Base-by-base conservation (phyloP, 2,797 vertebrate species). In the Numenius phaeopus region DNA sequence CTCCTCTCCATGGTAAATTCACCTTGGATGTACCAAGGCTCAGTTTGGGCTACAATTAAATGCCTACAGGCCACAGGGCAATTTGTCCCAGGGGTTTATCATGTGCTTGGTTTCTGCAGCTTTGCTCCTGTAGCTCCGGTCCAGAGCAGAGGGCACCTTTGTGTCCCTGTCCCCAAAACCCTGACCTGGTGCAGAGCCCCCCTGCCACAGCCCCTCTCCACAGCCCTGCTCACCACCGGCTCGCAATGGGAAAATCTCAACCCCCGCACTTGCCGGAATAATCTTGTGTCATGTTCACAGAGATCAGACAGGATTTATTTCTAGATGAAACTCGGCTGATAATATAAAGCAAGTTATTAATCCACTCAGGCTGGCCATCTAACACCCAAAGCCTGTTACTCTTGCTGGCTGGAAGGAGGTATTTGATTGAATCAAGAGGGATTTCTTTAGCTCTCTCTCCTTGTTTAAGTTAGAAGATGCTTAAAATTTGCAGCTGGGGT, bases 281-380 rank as follows among this genome's bases (percentile, higher is more conserved):
- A 97, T 96, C 95, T 90, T 46, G 34, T 92, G 95, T 73, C 87
- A 75, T 95, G 89, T 97, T 94, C 96, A 26, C 73, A 83, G 96
- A 96, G 94, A 98, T 97, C 94, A 98, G 92, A 62, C 69, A 71
- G 97, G 96, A 98, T 98, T 98, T 97, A 97, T 95, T 97, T 85
- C 96, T 95, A 87, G 96, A 95, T 96, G 94, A 93, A 97, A 94
- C 55, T 82, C 9, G 0, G 71, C 91, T 96, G 96, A 98, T 98
- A 97, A 97, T 90, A 97, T 82, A 96, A 96, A 95, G 94, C 91
- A 90, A 94, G 93, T 96, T 96, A 97, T 96, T 97, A 97, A 98
- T 97, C 96, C 91, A 49, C 97, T 98, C 94, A 96, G 81, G 75
- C 64, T 1, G 2, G 87, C 78, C 90, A 85, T 76, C 95, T 83